Base-by-base conservation (phyloP, 1,140 invertebrate species). In the Zaprionus capensis region DNA sequence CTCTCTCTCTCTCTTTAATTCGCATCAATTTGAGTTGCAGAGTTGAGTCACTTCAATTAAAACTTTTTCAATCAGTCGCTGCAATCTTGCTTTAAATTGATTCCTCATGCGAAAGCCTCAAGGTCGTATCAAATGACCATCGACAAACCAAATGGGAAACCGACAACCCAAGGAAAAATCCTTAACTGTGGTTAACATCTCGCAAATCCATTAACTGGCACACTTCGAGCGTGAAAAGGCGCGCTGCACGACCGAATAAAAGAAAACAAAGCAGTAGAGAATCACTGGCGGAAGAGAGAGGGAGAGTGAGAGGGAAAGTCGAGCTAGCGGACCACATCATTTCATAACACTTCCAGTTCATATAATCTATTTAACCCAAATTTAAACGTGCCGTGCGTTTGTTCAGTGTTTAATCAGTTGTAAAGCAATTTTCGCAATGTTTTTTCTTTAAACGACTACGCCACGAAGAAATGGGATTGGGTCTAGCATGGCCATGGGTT, bases 291-390 rank as follows among this genome's bases (percentile, higher is more conserved):
- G 49, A 57, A 44, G 63, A 53, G 6, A 31, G 36, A 11, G 15
- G 24, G 71, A 81, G 78, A 64, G 62, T 51, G 71, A 64, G 62
- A 61, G 71, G 59, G 57, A 62, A 59, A 59, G 81, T 28, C 22
- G 38, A 69, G 55, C 71, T 51, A 71, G 68, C 81, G 36, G 78
- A 84, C 81, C 84, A 84, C 84, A 88, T 88, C 78, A 88, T 90
- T 88, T 88, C 84, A 81, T 88, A 88, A 88, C 85, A 88, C 85
- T 88, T 88, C 85, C 81, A 88, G 81, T 85, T 88, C 85, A 90
- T 90, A 84, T 84, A 90, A 90, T 88, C 81, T 85, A 84, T 90
- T 90, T 85, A 88, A 90, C 85, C 81, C 85, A 90, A 88, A 87
- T 87, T 87, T 87, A 87, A 87, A 87, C 83, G 83, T 87, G 80